Evolutionary conservation across 2,888 invertebrate species (phyloP).

Genomic region (Rhingia campestris): DNA sequence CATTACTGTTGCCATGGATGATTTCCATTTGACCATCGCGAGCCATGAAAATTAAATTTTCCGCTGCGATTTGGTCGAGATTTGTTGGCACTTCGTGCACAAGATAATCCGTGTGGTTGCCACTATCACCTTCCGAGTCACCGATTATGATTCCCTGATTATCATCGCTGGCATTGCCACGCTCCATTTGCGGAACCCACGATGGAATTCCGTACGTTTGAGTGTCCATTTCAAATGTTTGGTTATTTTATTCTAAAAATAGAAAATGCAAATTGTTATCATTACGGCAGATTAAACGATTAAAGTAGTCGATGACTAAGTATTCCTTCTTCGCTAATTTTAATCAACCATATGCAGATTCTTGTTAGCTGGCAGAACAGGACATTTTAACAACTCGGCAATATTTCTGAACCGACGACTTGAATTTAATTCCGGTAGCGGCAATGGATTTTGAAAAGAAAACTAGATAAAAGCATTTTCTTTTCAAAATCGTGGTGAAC

Average conservation of each 20-base stretch:
- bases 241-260: conserved; percentile 4
- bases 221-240: conserved; percentile 74
- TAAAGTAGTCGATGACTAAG: too few species aligned
- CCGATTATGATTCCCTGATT: conserved; percentile 60
- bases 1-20: conserved; percentile 76
- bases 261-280: background rate
- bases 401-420: too few species aligned
- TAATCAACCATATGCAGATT: too few species aligned
- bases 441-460: too few species aligned
- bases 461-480: too few species aligned
- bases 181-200: conserved; percentile 66
- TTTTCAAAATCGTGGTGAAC: too few species aligned
- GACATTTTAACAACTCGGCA: too few species aligned
- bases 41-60: conserved; percentile 86
- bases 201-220: conserved; percentile 78
- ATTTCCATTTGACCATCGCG: conserved; percentile 84
- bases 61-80: conserved; percentile 86
- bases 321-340: too few species aligned
- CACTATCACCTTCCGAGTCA: conserved; percentile 62
- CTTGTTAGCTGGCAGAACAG: too few species aligned
- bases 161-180: conserved; percentile 39
- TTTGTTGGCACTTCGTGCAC: conserved; percentile 67
- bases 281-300: too few species aligned
- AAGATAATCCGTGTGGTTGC: conserved; percentile 63
- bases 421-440: too few species aligned